Evolutionary conservation across 2,888 invertebrate genomes (phyloP).

Genomic region (Alloplasta piceator): DNA sequence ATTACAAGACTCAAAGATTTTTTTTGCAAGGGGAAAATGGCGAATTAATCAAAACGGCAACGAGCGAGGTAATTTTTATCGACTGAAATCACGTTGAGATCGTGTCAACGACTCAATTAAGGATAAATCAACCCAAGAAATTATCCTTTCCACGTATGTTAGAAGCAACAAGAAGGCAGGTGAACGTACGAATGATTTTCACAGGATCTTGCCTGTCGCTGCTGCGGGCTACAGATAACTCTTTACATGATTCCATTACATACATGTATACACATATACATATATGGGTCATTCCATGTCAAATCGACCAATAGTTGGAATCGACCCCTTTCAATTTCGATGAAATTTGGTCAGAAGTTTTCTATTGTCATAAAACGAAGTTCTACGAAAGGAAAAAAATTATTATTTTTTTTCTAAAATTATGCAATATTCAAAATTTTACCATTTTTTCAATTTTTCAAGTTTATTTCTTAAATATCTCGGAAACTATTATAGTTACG

Average conservation of each 20-base stretch:
- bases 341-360: too few species aligned
- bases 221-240: slow-evolving; percentile 35
- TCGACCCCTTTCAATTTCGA: too few species aligned
- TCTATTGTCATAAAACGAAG: too few species aligned
- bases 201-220: slow-evolving; percentile 49
- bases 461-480: too few species aligned
- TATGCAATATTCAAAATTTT: too few species aligned
- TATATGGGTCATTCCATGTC: not conserved
- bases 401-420: too few species aligned
- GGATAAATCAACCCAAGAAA: slow-evolving; percentile 50
- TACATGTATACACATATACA: slow-evolving; percentile 2
- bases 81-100: slow-evolving; percentile 39
- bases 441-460: too few species aligned
- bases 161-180: slow-evolving; percentile 40
- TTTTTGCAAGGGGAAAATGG: not conserved
- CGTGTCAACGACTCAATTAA: slow-evolving; percentile 56
- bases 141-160: slow-evolving; percentile 27
- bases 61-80: slow-evolving; percentile 13
- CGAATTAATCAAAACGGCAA: too few species aligned
- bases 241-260: not conserved
- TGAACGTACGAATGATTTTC: slow-evolving; percentile 56
- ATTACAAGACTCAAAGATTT: not conserved
- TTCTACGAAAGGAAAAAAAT: too few species aligned
- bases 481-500: too few species aligned
- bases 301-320: too few species aligned